Conservation (phyloP, 2,113 vertebrate genomes). For the Cheilinus undulatus region DNA sequence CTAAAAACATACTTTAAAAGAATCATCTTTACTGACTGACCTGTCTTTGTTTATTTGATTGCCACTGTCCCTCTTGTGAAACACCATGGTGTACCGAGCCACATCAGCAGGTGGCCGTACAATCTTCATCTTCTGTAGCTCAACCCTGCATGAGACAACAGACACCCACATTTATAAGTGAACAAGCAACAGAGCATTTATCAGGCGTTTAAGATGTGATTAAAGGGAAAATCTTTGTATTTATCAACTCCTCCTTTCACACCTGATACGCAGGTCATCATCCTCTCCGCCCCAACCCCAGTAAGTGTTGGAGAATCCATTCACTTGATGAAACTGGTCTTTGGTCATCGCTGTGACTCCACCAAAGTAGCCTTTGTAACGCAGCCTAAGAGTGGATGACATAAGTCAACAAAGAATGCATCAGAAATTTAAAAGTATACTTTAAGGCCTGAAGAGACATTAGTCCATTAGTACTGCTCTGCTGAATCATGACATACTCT, state of each 20-base stretch:
- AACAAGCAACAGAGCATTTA: neutral
- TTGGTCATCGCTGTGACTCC: slow-evolving; percentile 94
- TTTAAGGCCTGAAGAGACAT: neutral
- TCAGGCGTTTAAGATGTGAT: neutral
- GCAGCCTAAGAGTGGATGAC: slow-evolving; percentile 82
- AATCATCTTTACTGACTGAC: slow-evolving; percentile 78
- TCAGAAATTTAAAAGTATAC: neutral
- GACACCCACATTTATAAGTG: neutral
- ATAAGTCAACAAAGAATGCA: neutral
- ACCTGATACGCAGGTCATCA: slow-evolving; percentile 97
- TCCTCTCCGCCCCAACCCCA: slow-evolving; percentile 99
- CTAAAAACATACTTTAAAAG: too few relatives aligned
- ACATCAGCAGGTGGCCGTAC: slow-evolving; percentile 85
- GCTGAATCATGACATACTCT: neutral
- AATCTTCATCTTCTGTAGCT: slow-evolving; percentile 92
- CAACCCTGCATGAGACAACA: slow-evolving; percentile 81
- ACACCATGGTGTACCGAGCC: slow-evolving; percentile 96
- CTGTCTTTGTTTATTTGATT: slow-evolving; percentile 91
- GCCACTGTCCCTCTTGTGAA: slow-evolving; percentile 92
- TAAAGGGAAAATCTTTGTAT: neutral
- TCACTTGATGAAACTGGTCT: slow-evolving; percentile 92
- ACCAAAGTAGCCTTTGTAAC: slow-evolving; percentile 95
- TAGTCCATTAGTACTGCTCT: neutral
- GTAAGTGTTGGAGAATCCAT: slow-evolving; percentile 97
- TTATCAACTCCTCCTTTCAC: slow-evolving; percentile 38